Evolutionary conservation across 2,888 invertebrate genomes (phyloP), one percentile per base, ranked within the genome.

Genomic region (Chrysotoxum bicinctum): DNA sequence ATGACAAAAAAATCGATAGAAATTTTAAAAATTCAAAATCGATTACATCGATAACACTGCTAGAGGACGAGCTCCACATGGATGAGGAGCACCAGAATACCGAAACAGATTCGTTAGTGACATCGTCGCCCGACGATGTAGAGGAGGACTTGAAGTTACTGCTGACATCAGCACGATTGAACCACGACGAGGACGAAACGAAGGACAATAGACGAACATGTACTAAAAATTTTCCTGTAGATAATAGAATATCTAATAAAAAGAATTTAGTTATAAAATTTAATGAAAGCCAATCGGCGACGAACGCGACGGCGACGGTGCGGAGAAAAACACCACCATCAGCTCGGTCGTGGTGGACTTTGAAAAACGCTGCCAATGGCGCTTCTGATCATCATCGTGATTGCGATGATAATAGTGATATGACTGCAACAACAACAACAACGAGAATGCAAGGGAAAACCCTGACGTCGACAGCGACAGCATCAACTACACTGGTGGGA

Each of bases 171-270:
- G 72, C 70, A 64, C 78, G 83, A 78, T 74, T 78, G 37, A 78
- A 74, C 69, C 64, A 64, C 30, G 66, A 80, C 21, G 76, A 66
- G 40, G 79, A 69, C 56, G 43, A 56, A 56, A 56, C 56, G 40
- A 76, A 69, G 78, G 83, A 85, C 85, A 85, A 85, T 85, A 85
- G 85, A 76, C 76, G 77, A 85, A 85, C 81, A 73, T 85, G 85
- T 85, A 81, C 81, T 85, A 85, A 85, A 81, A 68, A 69, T 30
- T 81, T 85, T 85, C 85, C 85, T 85, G 85, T 85, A 85, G 85
- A 85, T 85, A 85, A 85, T 85, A 85, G 85, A 85, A 85, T 85
- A 85, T 85, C 85, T 85, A 85, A 85, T 85, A 85, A 85, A 85
- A 85, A 77, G 85, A 85, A 85, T 85, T 85, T 85, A 85, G 85